Percentiles rank a stretch among this genome's conserved stretches.
Evolutionary conservation across 2,888 invertebrate genomes (phyloP).

Genomic region (Allygus modestus): DNA sequence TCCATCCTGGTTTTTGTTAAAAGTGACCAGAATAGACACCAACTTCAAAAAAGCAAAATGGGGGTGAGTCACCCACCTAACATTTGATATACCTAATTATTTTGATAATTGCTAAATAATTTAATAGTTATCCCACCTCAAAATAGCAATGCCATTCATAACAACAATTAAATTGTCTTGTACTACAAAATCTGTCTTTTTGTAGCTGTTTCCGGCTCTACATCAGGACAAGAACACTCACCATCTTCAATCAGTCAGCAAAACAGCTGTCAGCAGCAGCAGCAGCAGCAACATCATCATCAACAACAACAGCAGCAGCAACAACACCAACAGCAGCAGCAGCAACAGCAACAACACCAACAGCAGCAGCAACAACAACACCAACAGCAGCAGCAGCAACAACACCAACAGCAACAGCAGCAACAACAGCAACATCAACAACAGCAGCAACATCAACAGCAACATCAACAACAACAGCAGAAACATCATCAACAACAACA

Average conservation of each 20-base stretch:
- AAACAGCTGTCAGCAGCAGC: background rate
- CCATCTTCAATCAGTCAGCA: background rate
- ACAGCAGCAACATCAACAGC: background rate
- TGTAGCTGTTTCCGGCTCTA: conserved; percentile 12
- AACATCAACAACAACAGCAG: background rate
- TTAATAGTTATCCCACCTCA: too few species aligned
- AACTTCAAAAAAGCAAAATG: too few species aligned
- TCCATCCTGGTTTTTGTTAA: too few species aligned
- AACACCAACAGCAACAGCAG: background rate
- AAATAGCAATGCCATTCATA: too few species aligned
- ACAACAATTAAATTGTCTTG: too few species aligned
- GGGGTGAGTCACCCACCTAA: too few species aligned
- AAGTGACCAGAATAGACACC: too few species aligned
- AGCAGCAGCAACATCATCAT: background rate
- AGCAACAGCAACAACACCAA: background rate
- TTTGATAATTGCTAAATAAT: too few species aligned
- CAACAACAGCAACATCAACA: background rate
- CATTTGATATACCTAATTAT: too few species aligned
- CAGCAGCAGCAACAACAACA: conserved; percentile 17
- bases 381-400: background rate
- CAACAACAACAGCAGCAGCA: conserved; percentile 5
- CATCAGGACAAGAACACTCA: conserved; percentile 7
- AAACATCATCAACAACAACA: conserved; percentile 7
- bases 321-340: conserved; percentile 12
- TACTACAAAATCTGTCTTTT: too few species aligned